These are phyloP conservation scores for Ophion ventricosus DNA, from an alignment of 2,888 invertebrate species.

Conservation along the genomic window DNA sequence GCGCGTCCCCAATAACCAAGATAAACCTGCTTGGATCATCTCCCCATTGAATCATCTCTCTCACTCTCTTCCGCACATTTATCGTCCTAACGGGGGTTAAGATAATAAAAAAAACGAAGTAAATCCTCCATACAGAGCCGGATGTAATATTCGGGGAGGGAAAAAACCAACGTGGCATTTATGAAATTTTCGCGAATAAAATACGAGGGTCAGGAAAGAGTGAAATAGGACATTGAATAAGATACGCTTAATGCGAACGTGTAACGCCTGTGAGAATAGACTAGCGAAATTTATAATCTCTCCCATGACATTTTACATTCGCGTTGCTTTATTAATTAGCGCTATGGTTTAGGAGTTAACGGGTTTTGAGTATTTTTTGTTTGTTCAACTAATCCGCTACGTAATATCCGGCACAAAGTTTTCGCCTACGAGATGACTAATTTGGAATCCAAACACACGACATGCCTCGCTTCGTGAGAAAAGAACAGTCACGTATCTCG, in stretches of 20 bases:
- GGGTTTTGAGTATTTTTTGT: conserved; percentile 38
- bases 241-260: conserved; percentile 6
- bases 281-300: background rate
- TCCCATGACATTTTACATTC: background rate
- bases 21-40: conserved; percentile 80
- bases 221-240: conserved; percentile 18
- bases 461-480: background rate
- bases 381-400: conserved; percentile 64
- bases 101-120: conserved; percentile 27
- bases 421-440: conserved; percentile 46
- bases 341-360: background rate
- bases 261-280: background rate
- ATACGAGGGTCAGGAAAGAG: conserved; percentile 39
- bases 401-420: conserved; percentile 55
- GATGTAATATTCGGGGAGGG: conserved; percentile 43
- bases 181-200: conserved; percentile 55
- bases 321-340: conserved; percentile 43
- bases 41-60: conserved; percentile 65
- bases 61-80: conserved; percentile 13
- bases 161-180: conserved; percentile 40
- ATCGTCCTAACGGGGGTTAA: conserved; percentile 20
- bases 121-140: conserved; percentile 19
- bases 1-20: conserved; percentile 75
- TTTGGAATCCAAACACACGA: conserved; percentile 60
- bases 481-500: background rate